Evolutionary conservation across 92 coral and sea anemone genomes (phyloP).

Genomic region (Phymanthus crucifer): DNA sequence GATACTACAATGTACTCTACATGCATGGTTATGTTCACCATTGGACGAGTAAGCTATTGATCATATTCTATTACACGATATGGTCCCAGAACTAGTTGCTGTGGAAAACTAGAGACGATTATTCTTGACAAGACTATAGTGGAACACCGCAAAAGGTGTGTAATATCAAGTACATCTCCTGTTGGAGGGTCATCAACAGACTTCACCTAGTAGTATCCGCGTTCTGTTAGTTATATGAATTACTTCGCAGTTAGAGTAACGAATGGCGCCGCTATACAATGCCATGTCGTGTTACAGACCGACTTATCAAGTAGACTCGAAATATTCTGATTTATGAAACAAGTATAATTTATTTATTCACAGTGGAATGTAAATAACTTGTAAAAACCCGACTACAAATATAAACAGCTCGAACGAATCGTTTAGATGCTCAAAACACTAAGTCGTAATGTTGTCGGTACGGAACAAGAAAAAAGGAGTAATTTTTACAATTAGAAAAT

Average conservation of each 20-base stretch:
- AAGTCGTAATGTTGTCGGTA: neutral
- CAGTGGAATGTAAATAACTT: constrained; percentile 28
- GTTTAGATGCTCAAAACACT: neutral
- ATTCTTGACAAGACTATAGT: neutral
- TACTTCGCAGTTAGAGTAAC: neutral
- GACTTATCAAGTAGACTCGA: neutral
- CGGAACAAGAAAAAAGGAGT: neutral
- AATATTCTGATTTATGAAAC: constrained; percentile 22
- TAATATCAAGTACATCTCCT: no score
- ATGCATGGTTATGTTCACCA: neutral
- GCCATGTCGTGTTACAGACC: neutral
- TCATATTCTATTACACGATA: no score
- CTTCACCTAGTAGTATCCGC: neutral
- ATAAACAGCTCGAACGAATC: neutral
- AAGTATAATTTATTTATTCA: constrained; percentile 44
- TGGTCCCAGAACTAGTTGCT: neutral
- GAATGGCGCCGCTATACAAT: neutral
- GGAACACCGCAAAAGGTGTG: no score
- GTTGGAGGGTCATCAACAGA: no score
- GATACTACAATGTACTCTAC: neutral
- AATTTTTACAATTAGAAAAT: neutral
- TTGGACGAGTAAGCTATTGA: no score
- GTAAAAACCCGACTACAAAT: constrained; percentile 16
- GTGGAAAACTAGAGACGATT: neutral
- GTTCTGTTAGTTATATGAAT: neutral